These are phyloP conservation scores for Malacosoma neustria DNA, from an alignment of 2,888 invertebrate genomes.

Conservation along the genomic window DNA sequence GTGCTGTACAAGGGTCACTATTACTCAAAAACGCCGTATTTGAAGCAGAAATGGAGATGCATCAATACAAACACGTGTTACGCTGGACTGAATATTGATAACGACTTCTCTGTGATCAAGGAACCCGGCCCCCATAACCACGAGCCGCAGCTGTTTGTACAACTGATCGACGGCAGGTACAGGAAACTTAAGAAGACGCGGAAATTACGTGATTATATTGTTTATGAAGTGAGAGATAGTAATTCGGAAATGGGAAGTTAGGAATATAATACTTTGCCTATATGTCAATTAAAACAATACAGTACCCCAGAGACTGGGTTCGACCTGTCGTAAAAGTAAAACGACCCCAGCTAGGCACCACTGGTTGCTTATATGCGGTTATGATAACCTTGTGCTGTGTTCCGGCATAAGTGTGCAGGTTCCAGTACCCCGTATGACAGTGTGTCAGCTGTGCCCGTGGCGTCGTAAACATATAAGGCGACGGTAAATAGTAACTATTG, in stretches of 20 bases:
- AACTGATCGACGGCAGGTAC: slow-evolving; percentile 25
- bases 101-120: slow-evolving; percentile 25
- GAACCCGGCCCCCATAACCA: slow-evolving; percentile 34
- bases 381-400: too few species aligned
- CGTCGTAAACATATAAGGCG: too few species aligned
- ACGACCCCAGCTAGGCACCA: too few species aligned
- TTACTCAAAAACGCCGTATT: slow-evolving; percentile 34
- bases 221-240: slow-evolving; percentile 15
- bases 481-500: too few species aligned
- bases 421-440: too few species aligned
- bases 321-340: too few species aligned
- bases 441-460: too few species aligned
- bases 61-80: slow-evolving; percentile 38
- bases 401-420: too few species aligned
- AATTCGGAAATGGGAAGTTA: background rate
- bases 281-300: too few species aligned
- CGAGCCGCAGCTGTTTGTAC: slow-evolving; percentile 22
- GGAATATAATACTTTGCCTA: background rate
- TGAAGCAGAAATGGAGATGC: slow-evolving; percentile 39
- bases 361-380: too few species aligned
- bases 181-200: slow-evolving; percentile 15
- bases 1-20: slow-evolving; percentile 40
- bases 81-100: slow-evolving; percentile 24
- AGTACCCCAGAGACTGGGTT: too few species aligned
- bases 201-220: slow-evolving; percentile 21